These are phyloP conservation scores for Oithona nana DNA, from an alignment of 2,888 invertebrate species.

Conservation along the genomic window DNA sequence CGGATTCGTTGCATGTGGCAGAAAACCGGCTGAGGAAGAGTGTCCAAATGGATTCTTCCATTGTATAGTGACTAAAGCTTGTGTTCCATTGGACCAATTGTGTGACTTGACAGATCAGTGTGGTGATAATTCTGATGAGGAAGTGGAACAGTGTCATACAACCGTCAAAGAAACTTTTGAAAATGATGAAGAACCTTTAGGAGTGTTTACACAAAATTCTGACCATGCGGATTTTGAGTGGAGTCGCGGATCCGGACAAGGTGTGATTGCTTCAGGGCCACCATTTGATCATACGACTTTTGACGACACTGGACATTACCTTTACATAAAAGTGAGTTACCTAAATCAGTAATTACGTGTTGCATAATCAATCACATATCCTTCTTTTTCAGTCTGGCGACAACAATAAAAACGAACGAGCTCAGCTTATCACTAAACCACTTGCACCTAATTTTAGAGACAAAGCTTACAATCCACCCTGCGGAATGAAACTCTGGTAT, in stretches of 20 bases:
- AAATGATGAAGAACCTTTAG: background rate
- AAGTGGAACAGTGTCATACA: background rate
- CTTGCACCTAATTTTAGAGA: background rate
- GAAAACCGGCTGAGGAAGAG: background rate
- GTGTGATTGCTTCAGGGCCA: background rate
- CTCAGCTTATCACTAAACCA: background rate
- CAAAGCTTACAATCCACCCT: background rate
- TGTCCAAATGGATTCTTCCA: background rate
- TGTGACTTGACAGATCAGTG: slow-evolving; percentile 1
- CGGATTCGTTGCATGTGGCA: background rate
- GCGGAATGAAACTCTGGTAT: background rate
- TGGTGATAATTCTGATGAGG: background rate
- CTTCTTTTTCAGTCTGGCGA: no score
- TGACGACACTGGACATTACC: background rate
- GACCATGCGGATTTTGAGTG: background rate
- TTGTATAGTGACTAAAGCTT: background rate
- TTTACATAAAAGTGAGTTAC: background rate
- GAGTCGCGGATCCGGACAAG: background rate
- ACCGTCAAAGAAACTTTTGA: background rate
- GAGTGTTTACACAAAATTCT: background rate
- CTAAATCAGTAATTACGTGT: no score
- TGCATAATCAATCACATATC: no score
- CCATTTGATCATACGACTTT: slow-evolving; percentile 7
- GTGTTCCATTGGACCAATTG: background rate
- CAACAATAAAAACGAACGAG: background rate